Percentiles rank a stretch among this genome's conserved stretches.
Conservation (phyloP, 1,140 invertebrate species). For the Diorhabda elongata region DNA sequence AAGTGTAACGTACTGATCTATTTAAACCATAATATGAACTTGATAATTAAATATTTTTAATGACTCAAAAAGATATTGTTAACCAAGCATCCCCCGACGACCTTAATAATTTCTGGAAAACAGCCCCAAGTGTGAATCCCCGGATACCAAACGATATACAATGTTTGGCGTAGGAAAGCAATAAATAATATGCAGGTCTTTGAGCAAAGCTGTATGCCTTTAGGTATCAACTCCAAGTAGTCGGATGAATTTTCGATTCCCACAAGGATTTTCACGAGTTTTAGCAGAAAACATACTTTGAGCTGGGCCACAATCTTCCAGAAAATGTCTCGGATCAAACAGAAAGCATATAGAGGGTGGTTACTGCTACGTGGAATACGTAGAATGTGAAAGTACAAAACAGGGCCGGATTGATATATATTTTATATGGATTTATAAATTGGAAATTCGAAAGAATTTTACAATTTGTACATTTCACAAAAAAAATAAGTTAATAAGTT, state of each 20-base stretch:
- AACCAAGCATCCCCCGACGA: background rate
- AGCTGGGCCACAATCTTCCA: conserved; percentile 34
- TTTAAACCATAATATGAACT: background rate
- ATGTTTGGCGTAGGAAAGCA: conserved; percentile 48
- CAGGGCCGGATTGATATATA: background rate
- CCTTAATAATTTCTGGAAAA: conserved; percentile 11
- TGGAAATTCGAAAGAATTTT: no score
- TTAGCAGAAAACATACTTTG: background rate
- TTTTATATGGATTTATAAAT: no score
- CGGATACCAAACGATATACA: conserved; percentile 37
- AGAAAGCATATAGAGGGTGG: conserved; percentile 50
- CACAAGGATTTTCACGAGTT: background rate
- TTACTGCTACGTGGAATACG: conserved; percentile 40
- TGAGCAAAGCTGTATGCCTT: conserved; percentile 46
- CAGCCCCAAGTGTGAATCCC: conserved; percentile 13
- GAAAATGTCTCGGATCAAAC: conserved; percentile 50
- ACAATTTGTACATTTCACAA: no score
- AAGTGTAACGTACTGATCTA: no score
- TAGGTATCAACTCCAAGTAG: conserved; percentile 42
- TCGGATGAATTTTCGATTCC: conserved; percentile 23
- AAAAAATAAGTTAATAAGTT: no score
- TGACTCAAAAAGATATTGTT: background rate
- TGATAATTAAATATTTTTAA: conserved; percentile 5
- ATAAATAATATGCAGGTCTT: conserved; percentile 50
- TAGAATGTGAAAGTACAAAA: conserved; percentile 32